Base-by-base conservation (phyloP, 2,113 vertebrate species). In the Protobothrops flavoviridis region DNA sequence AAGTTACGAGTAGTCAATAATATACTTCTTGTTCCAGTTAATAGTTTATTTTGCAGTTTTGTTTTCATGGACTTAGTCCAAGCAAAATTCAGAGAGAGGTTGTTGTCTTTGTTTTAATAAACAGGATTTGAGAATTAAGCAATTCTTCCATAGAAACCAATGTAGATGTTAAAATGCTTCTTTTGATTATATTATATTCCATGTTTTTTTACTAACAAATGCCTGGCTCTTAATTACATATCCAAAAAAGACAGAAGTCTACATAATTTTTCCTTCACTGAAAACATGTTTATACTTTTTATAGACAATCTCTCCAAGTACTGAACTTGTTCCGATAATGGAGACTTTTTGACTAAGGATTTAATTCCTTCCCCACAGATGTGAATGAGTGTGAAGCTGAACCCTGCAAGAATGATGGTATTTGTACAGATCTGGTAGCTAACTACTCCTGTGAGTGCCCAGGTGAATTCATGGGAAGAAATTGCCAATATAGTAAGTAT, bases 381-480 rank as follows among this genome's bases (percentile, higher is more conserved):
- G 98, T 99, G 93, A 99, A 99, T 93, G 99, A 99, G 98, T 99
- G 99, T 87, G 99, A 99, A 97, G 97, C 97, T 2, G 98, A 99
- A 52, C 99, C 99, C 0, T 99, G 99, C 97, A 99, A 98, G 97
- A 99, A 99, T 91, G 98, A 99, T 39, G 99, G 99, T 55, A 98
- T 99, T 95, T 99, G 99, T 96, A 99, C 99, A 74, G 99, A 99
- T 94, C 97, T 98, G 1, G 97, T 99, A 96, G 99, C 99, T 93
- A 99, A 99, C 97, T 99, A 99, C 96, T 99, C 99, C 91, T 99
- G 99, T 93, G 99, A 99, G 93, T 99, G 99, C 93, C 99, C 99
- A 0, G 99, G 99, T 1, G 99, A 99, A 98, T 99, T 99, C 97
- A 99, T 99, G 99, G 99, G 99, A 94, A 98, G 98, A 94, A 99